These are phyloP conservation scores for Mormyrops boulengeri DNA, from an alignment of 2,797 vertebrate species.

Conservation along the genomic window DNA sequence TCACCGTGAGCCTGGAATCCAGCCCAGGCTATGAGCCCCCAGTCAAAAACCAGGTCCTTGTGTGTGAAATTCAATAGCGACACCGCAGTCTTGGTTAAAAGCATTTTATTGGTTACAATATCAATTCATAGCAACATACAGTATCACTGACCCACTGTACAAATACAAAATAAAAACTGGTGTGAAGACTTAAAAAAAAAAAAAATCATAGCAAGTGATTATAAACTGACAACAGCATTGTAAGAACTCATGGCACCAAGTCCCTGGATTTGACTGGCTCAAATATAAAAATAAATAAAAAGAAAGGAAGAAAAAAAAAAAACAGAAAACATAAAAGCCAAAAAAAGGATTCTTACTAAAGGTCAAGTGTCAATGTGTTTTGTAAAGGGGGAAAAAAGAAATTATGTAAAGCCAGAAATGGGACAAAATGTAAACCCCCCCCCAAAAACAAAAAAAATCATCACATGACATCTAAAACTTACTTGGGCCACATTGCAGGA, in stretches of 20 bases:
- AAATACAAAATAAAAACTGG: constrained; percentile 64
- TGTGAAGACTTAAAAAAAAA: constrained; percentile 49
- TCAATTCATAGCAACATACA: constrained; percentile 66
- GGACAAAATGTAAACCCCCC: not conserved
- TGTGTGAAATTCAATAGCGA: not conserved
- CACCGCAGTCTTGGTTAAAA: constrained; percentile 59
- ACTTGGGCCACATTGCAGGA: not conserved
- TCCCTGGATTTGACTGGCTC: constrained; percentile 58
- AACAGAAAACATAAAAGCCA: not conserved
- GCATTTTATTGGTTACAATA: constrained; percentile 74
- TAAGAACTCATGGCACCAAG: constrained; percentile 56
- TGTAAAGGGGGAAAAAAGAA: not conserved
- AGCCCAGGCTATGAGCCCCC: not conserved
- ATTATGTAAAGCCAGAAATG: not conserved
- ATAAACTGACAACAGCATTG: constrained; percentile 59
- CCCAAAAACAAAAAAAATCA: not conserved
- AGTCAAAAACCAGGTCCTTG: not conserved
- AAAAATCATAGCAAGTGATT: constrained; percentile 57
- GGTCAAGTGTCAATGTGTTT: not conserved
- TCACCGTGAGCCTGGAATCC: not conserved
- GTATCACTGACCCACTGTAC: constrained; percentile 71
- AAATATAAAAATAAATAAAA: constrained; percentile 46
- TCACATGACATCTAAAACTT: not conserved
- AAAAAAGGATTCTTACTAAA: not conserved
- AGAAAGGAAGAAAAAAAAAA: constrained; percentile 31